Base-by-base conservation (phyloP, 2,113 vertebrate species). In the Calidris pygmaea region DNA sequence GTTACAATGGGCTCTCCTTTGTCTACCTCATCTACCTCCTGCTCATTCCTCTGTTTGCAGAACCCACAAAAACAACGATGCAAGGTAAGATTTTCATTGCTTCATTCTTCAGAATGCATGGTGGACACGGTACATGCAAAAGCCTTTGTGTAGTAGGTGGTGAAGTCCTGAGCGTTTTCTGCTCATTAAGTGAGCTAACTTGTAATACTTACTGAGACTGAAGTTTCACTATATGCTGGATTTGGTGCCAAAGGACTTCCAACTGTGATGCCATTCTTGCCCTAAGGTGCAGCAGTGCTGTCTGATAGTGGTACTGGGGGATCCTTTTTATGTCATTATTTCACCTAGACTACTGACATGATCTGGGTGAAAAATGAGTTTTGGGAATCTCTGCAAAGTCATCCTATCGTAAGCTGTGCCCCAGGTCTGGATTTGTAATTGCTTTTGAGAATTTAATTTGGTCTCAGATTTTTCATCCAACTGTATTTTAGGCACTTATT, bases 1-100 rank as follows among this genome's bases (percentile, higher is more conserved):
- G 99, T 97, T 99, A 99, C 98, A 99, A 99, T 97, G 98, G 98
- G 85, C 98, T 99, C 91, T 99, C 99, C 97, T 99, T 99, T 70
- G 98, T 99, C 98, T 99, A 99, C 99, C 99, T 99, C 98, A 99
- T 99, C 98, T 99, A 99, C 97, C 99, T 99, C 97, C 98, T 99
- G 97, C 99, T 99, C 93, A 99, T 99, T 95, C 99, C 99, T 63
- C 98, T 99, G 77, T 99, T 99, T 94, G 98, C 99, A 26, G 99
- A 99, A 97, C 98, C 99, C 76, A 99, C 99, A 22, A 98, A 98
- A 98, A 97, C 97, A 62, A 99, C 99, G 1, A 99, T 99, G 99
- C 98, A 99, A 98, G 99, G 99, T 99, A 98, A 99, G 99, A 72
- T 32, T 10, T 48, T 80, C 5, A 10, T 55, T 86, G 17, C 12